phyloP scores from a whole-genome alignment of 2,888 invertebrate genomes.

The Drosophila emarginata region DNA sequence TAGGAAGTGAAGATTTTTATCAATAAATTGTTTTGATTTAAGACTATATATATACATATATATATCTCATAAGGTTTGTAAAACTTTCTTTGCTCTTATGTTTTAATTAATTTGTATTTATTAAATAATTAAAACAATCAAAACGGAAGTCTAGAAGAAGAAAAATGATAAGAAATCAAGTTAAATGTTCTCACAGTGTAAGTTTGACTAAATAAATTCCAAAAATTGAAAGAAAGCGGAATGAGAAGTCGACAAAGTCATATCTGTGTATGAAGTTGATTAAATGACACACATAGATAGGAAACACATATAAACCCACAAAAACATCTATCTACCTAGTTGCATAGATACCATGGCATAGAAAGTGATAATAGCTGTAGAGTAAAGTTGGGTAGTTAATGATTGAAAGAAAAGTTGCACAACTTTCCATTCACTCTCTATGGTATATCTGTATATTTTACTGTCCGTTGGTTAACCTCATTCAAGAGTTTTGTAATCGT shows the following conservation, averaged over 20 bases:
- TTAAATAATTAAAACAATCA: too few species aligned
- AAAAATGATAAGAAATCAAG: too few species aligned
- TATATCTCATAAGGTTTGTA: too few species aligned
- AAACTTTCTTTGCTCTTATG: too few species aligned
- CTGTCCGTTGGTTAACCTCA: slow-evolving; percentile 10
- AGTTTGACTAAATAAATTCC: slow-evolving; percentile 29
- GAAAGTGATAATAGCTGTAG: slow-evolving; percentile 1
- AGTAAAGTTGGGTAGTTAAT: slow-evolving; percentile 6
- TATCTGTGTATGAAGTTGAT: slow-evolving; percentile 43
- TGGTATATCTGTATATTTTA: background rate
- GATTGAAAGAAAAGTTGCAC: background rate
- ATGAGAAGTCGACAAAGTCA: background rate
- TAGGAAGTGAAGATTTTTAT: too few species aligned
- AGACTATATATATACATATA: too few species aligned
- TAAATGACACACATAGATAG: slow-evolving; percentile 67
- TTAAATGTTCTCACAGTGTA: background rate
- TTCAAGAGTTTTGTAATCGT: slow-evolving; percentile 57
- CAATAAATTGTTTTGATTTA: too few species aligned
- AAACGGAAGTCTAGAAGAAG: too few species aligned
- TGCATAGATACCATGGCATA: slow-evolving; percentile 15
- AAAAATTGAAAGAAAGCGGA: slow-evolving; percentile 15
- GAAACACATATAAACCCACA: slow-evolving; percentile 10
- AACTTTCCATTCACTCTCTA: background rate
- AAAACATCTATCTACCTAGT: slow-evolving; percentile 11
- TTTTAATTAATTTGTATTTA: too few species aligned